phyloP scores from a whole-genome alignment of 2,888 invertebrate genomes.

The Vesta saturnalis region DNA sequence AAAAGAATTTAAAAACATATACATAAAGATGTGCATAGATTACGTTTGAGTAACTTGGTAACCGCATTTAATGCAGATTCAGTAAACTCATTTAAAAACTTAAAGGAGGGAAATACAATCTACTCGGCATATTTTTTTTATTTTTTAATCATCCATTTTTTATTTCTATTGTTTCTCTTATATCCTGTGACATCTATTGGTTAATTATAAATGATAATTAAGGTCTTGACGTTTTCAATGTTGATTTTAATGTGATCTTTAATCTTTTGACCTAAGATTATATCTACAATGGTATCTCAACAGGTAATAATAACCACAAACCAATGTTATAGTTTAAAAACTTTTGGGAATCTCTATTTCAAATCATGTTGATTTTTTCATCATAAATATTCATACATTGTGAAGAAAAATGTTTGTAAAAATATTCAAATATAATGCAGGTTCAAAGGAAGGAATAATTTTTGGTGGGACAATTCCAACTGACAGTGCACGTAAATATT shows the following conservation, averaged over 20 bases:
- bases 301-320: slow-evolving; percentile 35
- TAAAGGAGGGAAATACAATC: slow-evolving; percentile 20
- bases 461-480: too few species aligned
- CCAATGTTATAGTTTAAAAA: slow-evolving; percentile 12
- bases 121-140: slow-evolving; percentile 17
- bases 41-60: neutral
- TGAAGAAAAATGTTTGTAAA: neutral
- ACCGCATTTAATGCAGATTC: neutral
- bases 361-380: slow-evolving; percentile 30
- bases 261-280: slow-evolving; percentile 56
- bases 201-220: slow-evolving; percentile 55
- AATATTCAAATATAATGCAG: slow-evolving; percentile 6
- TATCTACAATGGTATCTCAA: slow-evolving; percentile 35
- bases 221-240: slow-evolving; percentile 40
- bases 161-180: slow-evolving; percentile 47
- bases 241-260: slow-evolving; percentile 53
- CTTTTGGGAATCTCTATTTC: slow-evolving; percentile 28
- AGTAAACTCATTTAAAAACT: neutral
- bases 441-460: neutral
- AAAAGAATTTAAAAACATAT: neutral
- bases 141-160: slow-evolving; percentile 36
- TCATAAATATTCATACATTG: slow-evolving; percentile 22
- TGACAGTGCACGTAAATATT: too few species aligned
- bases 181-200: slow-evolving; percentile 50
- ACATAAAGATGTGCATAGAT: neutral